Conservation (phyloP, 2,113 vertebrate genomes). For the Pachypanchax playfairii region DNA sequence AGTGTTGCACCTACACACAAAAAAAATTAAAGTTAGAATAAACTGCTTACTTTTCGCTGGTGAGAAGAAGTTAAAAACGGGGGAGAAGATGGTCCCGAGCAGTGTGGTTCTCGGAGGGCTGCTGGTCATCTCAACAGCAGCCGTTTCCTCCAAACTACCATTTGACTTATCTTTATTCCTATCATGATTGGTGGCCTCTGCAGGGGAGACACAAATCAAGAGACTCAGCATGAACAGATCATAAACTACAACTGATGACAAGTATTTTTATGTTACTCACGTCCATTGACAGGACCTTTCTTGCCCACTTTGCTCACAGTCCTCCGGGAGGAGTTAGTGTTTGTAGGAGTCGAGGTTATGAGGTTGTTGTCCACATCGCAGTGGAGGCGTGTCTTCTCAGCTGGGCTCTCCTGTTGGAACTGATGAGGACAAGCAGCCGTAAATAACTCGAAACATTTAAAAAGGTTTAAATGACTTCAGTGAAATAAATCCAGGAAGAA, state of each 20-base stretch:
- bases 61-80: conserved; percentile 98
- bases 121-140: conserved; percentile 71
- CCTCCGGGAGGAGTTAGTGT: conserved; percentile 83
- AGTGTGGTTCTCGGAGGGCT: conserved; percentile 92
- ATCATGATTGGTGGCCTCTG: conserved; percentile 91
- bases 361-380: conserved; percentile 91
- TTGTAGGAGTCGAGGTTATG: conserved; percentile 90
- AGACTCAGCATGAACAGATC: background rate
- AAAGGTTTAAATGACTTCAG: background rate
- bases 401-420: conserved; percentile 91
- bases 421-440: conserved; percentile 42
- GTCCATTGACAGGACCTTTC: conserved; percentile 91
- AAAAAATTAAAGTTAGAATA: background rate
- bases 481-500: background rate
- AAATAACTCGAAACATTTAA: background rate
- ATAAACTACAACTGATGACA: background rate
- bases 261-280: conserved; percentile 72
- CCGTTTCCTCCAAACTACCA: conserved; percentile 89
- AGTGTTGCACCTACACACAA: background rate
- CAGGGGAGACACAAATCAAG: conserved; percentile 22
- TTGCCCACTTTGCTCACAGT: conserved; percentile 84
- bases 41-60: conserved; percentile 91
- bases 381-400: conserved; percentile 89
- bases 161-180: conserved; percentile 93
- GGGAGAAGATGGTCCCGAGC: conserved; percentile 97